Conservation (phyloP, 2,113 vertebrate species). For the Nyctereutes procyonoides region DNA sequence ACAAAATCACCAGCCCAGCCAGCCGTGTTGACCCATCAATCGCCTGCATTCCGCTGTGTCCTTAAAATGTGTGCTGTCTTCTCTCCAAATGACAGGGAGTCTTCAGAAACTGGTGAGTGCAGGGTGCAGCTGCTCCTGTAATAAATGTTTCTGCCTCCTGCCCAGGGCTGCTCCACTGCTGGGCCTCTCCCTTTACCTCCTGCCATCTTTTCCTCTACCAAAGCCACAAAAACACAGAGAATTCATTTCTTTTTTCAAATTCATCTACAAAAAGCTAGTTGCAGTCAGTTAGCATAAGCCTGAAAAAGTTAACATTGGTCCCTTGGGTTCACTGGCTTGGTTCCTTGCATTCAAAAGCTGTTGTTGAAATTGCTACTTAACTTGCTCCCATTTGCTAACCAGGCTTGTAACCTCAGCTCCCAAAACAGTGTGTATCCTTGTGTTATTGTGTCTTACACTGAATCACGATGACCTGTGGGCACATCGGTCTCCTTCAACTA, state of each 20-base stretch:
- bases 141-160: conserved; percentile 52
- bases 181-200: conserved; percentile 31
- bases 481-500: background rate
- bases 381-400: background rate
- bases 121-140: conserved; percentile 56
- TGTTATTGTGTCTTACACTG: fast-evolving
- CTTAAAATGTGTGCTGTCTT: conserved; percentile 69
- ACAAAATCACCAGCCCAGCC: conserved; percentile 76
- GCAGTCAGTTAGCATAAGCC: conserved; percentile 53
- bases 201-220: conserved; percentile 30
- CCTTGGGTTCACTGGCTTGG: conserved; percentile 45
- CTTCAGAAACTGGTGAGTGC: conserved; percentile 38
- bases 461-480: background rate
- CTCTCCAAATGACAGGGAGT: conserved; percentile 69
- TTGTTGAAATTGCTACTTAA: conserved; percentile 12
- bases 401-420: background rate
- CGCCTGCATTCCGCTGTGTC: conserved; percentile 65
- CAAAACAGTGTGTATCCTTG: background rate
- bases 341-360: conserved; percentile 2
- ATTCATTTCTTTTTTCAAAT: conserved; percentile 47
- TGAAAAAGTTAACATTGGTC: conserved; percentile 16
- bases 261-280: conserved; percentile 50
- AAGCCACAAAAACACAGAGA: conserved; percentile 6
- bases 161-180: conserved; percentile 29
- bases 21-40: conserved; percentile 77